Evolutionary conservation across 2,888 invertebrate species (phyloP), one percentile per base, ranked within the genome.

Genomic region (Drosophila yooni): DNA sequence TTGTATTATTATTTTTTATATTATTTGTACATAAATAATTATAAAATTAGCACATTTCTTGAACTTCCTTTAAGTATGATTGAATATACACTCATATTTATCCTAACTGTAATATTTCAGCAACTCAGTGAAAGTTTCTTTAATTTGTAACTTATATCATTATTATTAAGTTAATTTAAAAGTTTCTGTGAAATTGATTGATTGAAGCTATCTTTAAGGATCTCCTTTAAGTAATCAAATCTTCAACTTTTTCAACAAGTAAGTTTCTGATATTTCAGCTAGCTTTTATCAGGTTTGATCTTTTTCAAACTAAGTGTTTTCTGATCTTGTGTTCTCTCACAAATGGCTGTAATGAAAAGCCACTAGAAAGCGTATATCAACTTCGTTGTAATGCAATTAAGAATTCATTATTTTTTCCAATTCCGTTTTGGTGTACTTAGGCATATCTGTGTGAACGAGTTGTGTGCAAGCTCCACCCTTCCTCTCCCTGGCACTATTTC

Each of bases 341-440:
- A 40, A 10, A 21, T 51, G 2, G 8, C 0, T n/a, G 0, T 25
- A 31, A 46, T 53, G 3, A 18, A 54, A n/a, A 18, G n/a, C 7
- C n/a, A 29, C 4, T 58, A 11, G 6, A 48, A 46, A 78, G 78
- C 2, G 78, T 57, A 74, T 81, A 2, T 6, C 29, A 25, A 34
- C 8, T 79, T 71, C 82, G 70, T 58, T 36, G 56, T 50, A 61
- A 61, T 70, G 34, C 69, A 68, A 81, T 83, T 76, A 74, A 38
- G 59, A 67, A 86, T 86, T 73, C 64, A 79, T 76, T 74, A 79
- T 83, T 74, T 74, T 81, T 81, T 74, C 66, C 87, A 86, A 83
- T 83, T 83, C 74, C 77, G 56, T 77, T 82, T 83, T 72, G 56
- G 57, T 61, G 61, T 76, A 76, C 78, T 79, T 63, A 79, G 79